A percentile compares a stretch with the other conserved stretches of the same genome.
Conservation (phyloP, 2,888 invertebrate species). For the Agonopterix subpropinquella region DNA sequence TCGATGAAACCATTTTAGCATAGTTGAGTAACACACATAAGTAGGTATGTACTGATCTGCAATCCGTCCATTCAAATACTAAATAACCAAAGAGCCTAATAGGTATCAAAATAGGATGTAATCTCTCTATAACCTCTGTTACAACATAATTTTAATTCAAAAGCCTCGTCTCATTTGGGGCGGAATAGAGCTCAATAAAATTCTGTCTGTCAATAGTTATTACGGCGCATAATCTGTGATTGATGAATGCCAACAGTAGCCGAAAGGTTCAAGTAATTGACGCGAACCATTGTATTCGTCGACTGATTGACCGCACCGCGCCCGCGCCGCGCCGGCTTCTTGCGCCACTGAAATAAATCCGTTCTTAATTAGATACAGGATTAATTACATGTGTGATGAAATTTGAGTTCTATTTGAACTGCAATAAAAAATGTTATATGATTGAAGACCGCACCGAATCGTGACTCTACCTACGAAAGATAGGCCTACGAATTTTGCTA, state of each 20-base stretch:
- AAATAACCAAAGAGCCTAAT: too few relatives aligned
- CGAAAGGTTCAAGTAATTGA: conserved; percentile 47
- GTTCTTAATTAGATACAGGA: conserved; percentile 49
- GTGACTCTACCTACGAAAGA: conserved; percentile 6
- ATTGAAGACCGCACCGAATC: conserved; percentile 17
- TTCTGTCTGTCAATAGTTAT: conserved; percentile 64
- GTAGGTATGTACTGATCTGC: too few relatives aligned
- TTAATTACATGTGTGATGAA: conserved; percentile 54
- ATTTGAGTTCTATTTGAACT: conserved; percentile 35
- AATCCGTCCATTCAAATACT: too few relatives aligned
- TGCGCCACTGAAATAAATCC: conserved; percentile 37
- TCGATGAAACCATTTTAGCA: background rate
- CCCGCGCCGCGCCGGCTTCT: conserved; percentile 22
- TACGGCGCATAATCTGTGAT: conserved; percentile 57
- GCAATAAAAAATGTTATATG: conserved; percentile 22
- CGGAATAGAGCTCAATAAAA: conserved; percentile 27
- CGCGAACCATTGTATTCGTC: conserved; percentile 44
- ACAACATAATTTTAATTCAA: conserved; percentile 2
- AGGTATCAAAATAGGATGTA: too few relatives aligned
- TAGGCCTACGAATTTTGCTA: too few relatives aligned
- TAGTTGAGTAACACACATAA: background rate
- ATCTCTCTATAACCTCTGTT: conserved; percentile 1
- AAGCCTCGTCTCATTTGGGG: conserved; percentile 33
- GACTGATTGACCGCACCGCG: conserved; percentile 44
- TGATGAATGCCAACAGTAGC: conserved; percentile 64